Conservation (phyloP, 2,797 vertebrate species). For the Arrhamphus sclerolepis region DNA sequence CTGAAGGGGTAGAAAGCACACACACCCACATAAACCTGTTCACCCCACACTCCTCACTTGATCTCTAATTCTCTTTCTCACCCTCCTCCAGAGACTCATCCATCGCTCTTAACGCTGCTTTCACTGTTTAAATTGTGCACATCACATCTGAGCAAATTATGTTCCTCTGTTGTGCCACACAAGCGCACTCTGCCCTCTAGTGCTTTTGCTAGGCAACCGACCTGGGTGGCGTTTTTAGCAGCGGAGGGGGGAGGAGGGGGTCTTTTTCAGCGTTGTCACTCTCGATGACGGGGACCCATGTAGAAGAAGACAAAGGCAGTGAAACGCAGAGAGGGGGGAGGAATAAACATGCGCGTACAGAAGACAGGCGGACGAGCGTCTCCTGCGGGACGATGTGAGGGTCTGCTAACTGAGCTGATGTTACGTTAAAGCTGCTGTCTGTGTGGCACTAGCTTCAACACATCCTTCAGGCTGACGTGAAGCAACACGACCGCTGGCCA, state of each 20-base stretch:
- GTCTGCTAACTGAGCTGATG: slow-evolving; percentile 61
- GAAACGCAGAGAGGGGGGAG: slow-evolving; percentile 41
- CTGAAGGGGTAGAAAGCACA: slow-evolving; percentile 62
- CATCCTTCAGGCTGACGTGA: slow-evolving; percentile 38
- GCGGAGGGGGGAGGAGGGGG: not conserved
- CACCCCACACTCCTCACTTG: slow-evolving; percentile 31
- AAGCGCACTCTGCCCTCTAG: slow-evolving; percentile 64
- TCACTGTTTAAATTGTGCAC: slow-evolving; percentile 73
- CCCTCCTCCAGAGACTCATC: slow-evolving; percentile 61
- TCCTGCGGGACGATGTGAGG: slow-evolving; percentile 26
- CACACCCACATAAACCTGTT: slow-evolving; percentile 42
- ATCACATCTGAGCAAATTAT: slow-evolving; percentile 74
- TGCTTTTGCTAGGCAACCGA: slow-evolving; percentile 70
- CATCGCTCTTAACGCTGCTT: slow-evolving; percentile 60
- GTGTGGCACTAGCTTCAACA: slow-evolving; percentile 58
- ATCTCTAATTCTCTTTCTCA: slow-evolving; percentile 28
- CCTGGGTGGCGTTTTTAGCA: slow-evolving; percentile 20
- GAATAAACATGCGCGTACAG: slow-evolving; percentile 12
- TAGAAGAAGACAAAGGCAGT: slow-evolving; percentile 52
- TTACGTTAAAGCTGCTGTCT: slow-evolving; percentile 48
- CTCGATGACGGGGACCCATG: slow-evolving; percentile 32
- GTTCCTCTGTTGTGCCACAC: slow-evolving; percentile 63
- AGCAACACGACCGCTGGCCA: slow-evolving; percentile 57
- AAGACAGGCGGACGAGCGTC: slow-evolving; percentile 37
- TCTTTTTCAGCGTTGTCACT: slow-evolving; percentile 48